Percentiles rank a stretch among this genome's conserved stretches.
Evolutionary conservation across 2,797 vertebrate species (phyloP).

Genomic region (Cuculus canorus): DNA sequence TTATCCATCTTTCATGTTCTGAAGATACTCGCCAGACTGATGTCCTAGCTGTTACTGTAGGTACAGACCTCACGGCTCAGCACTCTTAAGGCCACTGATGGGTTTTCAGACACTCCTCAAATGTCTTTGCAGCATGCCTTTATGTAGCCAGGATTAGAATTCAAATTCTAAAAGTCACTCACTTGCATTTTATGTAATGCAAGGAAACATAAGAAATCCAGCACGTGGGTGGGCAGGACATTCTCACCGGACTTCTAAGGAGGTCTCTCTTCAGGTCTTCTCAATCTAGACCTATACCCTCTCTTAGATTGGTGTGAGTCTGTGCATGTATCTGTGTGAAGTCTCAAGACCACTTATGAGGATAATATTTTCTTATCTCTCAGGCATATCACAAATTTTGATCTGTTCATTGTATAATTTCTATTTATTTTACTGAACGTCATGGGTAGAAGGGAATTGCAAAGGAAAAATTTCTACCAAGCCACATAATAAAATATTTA

Average conservation of each 20-base stretch:
- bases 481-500: not conserved
- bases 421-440: conserved; percentile 2
- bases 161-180: not conserved
- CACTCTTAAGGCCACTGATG: not conserved
- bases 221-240: not conserved
- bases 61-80: not conserved
- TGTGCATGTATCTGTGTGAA: not conserved
- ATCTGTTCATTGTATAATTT: not conserved
- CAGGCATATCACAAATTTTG: not conserved
- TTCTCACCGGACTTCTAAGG: not conserved
- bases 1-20: not conserved
- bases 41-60: not conserved
- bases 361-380: not conserved
- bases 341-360: not conserved
- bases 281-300: not conserved
- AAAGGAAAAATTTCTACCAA: not conserved
- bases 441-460: not conserved
- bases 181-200: not conserved
- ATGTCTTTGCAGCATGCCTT: accelerated
- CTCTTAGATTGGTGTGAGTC: not conserved
- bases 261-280: not conserved
- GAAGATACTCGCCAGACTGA: not conserved
- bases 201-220: not conserved
- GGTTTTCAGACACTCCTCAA: not conserved
- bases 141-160: not conserved